Percentiles rank a stretch among this genome's conserved stretches.
Conservation (phyloP, 2,113 vertebrate genomes). For the Oreocharis arfaki region DNA sequence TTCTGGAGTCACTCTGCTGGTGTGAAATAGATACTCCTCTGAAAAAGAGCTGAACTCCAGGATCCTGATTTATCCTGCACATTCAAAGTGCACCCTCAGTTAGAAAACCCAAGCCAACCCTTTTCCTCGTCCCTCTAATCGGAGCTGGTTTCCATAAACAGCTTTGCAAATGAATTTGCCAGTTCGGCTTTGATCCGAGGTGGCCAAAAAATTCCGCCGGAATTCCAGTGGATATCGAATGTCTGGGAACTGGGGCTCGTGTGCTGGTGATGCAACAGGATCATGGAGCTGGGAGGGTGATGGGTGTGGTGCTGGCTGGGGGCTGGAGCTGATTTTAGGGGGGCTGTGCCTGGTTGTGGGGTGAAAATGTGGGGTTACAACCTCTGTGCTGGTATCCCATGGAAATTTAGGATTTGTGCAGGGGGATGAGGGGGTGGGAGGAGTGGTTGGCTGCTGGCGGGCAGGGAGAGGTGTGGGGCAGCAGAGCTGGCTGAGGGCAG, state of each 20-base stretch:
- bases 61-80: not conserved
- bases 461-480: not conserved
- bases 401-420: not conserved
- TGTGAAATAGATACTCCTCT: not conserved
- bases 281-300: accelerated
- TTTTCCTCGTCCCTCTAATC: not conserved
- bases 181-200: not conserved
- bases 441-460: not conserved
- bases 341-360: no score
- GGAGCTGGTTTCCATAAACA: not conserved
- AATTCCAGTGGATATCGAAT: not conserved
- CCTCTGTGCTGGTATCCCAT: no score
- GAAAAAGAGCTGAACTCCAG: not conserved
- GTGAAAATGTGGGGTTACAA: not conserved
- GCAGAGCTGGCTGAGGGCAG: not conserved
- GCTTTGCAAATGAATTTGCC: not conserved
- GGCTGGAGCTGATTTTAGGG: not conserved
- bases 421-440: not conserved
- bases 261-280: not conserved
- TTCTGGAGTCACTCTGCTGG: not conserved
- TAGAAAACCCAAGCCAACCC: accelerated
- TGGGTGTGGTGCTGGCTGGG: not conserved
- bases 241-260: not conserved
- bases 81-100: not conserved
- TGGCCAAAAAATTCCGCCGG: not conserved